Percentiles rank a stretch among this genome's conserved stretches.
Evolutionary conservation across 1,140 invertebrate species (phyloP).

Genomic region (Chionoecetes opilio): DNA sequence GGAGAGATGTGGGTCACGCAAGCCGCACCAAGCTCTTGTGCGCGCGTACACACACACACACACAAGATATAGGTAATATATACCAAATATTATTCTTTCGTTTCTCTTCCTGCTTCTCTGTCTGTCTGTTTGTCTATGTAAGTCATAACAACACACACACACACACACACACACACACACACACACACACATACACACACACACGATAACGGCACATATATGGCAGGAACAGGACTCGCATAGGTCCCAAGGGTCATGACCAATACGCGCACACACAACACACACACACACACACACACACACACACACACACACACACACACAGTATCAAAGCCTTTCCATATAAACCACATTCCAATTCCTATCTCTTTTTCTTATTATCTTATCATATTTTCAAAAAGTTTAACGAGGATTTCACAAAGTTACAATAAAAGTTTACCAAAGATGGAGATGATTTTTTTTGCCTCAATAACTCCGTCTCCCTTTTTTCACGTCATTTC

Average conservation of each 20-base stretch:
- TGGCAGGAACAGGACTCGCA: too few relatives aligned
- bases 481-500: neutral
- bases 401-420: too few relatives aligned
- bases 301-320: conserved; percentile 52
- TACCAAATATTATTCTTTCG: too few relatives aligned
- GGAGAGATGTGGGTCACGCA: neutral
- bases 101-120: neutral
- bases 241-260: neutral
- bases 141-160: conserved; percentile 33
- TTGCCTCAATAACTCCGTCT: too few relatives aligned
- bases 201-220: conserved; percentile 27
- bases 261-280: conserved; percentile 43
- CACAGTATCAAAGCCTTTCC: neutral
- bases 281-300: conserved; percentile 61
- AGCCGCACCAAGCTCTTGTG: neutral
- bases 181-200: neutral
- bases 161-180: conserved; percentile 48
- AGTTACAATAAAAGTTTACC: too few relatives aligned
- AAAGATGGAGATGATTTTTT: too few relatives aligned
- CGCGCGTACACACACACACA: conserved; percentile 31
- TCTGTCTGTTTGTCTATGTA: too few relatives aligned
- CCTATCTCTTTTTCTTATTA: neutral
- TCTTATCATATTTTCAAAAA: too few relatives aligned
- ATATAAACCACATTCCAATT: neutral
- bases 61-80: neutral